These are phyloP conservation scores for Polyergus mexicanus DNA, from an alignment of 1,140 invertebrate species.

Conservation along the genomic window DNA sequence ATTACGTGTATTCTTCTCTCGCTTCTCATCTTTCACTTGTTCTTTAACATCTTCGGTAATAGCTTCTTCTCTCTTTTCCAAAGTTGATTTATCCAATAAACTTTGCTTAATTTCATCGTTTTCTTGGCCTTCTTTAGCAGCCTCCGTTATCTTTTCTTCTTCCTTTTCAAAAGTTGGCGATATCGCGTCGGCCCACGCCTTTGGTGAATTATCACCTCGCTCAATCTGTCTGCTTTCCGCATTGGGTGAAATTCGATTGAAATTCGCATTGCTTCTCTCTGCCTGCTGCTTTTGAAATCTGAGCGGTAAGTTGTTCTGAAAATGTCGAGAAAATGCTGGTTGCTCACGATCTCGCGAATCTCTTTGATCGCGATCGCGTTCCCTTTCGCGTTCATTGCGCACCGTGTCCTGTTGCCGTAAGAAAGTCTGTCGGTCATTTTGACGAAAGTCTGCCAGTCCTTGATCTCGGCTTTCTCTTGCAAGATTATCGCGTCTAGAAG, in stretches of 20 bases:
- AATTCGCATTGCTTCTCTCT: conserved; percentile 83
- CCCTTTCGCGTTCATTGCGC: conserved; percentile 82
- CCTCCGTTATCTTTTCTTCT: conserved; percentile 80
- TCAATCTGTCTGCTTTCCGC: conserved; percentile 62
- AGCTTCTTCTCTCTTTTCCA: conserved; percentile 81
- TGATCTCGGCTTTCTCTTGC: conserved; percentile 71
- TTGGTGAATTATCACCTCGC: conserved; percentile 78
- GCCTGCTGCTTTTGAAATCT: conserved; percentile 93
- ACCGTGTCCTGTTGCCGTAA: conserved; percentile 71
- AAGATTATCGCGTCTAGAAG: conserved; percentile 64
- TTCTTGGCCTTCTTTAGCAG: conserved; percentile 79
- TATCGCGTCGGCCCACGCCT: conserved; percentile 86
- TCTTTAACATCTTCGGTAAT: conserved; percentile 81
- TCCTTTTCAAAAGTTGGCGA: conserved; percentile 86
- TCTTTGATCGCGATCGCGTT: conserved; percentile 84
- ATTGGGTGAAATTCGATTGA: conserved; percentile 82
- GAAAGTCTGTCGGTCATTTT: conserved; percentile 67
- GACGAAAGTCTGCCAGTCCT: conserved; percentile 68
- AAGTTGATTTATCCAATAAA: conserved; percentile 81
- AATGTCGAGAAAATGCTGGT: conserved; percentile 90
- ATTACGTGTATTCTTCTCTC: conserved; percentile 82
- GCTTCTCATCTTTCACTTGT: conserved; percentile 82
- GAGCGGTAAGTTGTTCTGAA: conserved; percentile 93
- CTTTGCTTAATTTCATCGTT: conserved; percentile 79
- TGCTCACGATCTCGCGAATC: conserved; percentile 82